A percentile compares a stretch with the other conserved stretches of the same genome.
Conservation (phyloP, 2,888 invertebrate genomes). For the Epirrhoe tristata region DNA sequence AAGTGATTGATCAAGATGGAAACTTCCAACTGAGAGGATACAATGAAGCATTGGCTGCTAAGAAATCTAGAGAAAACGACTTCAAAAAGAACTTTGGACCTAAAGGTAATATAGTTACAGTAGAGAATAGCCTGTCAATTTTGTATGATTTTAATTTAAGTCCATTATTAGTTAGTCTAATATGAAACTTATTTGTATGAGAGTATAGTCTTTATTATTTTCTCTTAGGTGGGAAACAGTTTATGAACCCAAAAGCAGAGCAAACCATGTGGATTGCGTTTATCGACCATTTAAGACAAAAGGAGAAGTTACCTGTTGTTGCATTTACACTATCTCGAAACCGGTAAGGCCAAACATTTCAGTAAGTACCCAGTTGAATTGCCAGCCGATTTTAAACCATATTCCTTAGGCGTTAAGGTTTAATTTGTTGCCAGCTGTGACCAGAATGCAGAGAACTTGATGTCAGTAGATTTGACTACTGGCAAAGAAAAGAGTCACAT, state of each 20-base stretch:
- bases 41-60: conserved; percentile 83
- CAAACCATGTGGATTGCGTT: conserved; percentile 93
- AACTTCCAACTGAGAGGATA: conserved; percentile 89
- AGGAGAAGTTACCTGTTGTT: conserved; percentile 96
- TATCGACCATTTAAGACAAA: conserved; percentile 92
- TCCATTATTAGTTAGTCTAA: neutral
- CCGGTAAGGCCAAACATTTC: conserved; percentile 84
- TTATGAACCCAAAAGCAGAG: conserved; percentile 88
- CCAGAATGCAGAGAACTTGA: conserved; percentile 84
- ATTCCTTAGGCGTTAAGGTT: neutral
- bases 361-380: neutral
- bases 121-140: neutral
- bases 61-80: conserved; percentile 75
- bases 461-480: conserved; percentile 92
- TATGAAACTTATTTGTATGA: neutral
- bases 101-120: conserved; percentile 61
- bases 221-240: conserved; percentile 68
- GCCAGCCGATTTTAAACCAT: neutral
- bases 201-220: conserved; percentile 9
- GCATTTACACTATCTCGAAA: conserved; percentile 96
- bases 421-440: conserved; percentile 76
- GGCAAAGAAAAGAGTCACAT: conserved; percentile 94
- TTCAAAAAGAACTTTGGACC: conserved; percentile 79
- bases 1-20: conserved; percentile 92
- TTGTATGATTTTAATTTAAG: neutral